Percentiles rank a stretch among this genome's conserved stretches.
These are phyloP conservation scores for Helicoverpa assulta DNA, from an alignment of 2,888 invertebrate genomes.

Conservation along the genomic window DNA sequence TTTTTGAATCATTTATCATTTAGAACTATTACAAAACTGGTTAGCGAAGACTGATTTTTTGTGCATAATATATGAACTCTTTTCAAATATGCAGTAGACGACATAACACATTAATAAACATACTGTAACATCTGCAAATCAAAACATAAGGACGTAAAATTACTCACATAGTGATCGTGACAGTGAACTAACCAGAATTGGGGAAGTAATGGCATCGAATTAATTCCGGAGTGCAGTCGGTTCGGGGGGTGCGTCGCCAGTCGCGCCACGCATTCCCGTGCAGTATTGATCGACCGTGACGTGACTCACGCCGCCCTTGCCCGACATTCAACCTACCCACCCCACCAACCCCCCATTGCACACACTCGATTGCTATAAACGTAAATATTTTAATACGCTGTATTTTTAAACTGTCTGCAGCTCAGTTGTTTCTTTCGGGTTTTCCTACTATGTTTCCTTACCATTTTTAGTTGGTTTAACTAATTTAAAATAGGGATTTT, in stretches of 20 bases:
- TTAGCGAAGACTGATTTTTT: no score
- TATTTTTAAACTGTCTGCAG: constrained; percentile 32
- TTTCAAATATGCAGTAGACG: neutral
- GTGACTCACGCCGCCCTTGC: constrained; percentile 90
- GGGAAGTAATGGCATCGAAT: constrained; percentile 54
- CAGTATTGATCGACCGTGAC: constrained; percentile 90
- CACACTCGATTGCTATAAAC: constrained; percentile 61
- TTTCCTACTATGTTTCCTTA: constrained; percentile 21
- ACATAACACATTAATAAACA: neutral
- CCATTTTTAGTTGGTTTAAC: neutral
- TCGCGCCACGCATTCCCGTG: constrained; percentile 80
- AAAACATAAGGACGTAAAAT: constrained; percentile 13
- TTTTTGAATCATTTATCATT: no score
- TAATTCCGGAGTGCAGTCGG: constrained; percentile 51
- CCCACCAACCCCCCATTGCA: constrained; percentile 66
- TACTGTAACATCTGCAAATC: neutral
- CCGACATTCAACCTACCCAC: constrained; percentile 87
- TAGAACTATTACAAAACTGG: no score
- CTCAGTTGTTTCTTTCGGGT: constrained; percentile 36
- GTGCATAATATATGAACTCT: no score
- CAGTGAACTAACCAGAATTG: constrained; percentile 54
- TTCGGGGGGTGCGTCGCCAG: constrained; percentile 57
- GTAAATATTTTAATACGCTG: constrained; percentile 47
- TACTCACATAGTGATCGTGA: constrained; percentile 22
- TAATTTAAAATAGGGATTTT: constrained; percentile 1